Evolutionary conservation across 2,888 invertebrate genomes (phyloP).

Genomic region (Pherbina coryleti): DNA sequence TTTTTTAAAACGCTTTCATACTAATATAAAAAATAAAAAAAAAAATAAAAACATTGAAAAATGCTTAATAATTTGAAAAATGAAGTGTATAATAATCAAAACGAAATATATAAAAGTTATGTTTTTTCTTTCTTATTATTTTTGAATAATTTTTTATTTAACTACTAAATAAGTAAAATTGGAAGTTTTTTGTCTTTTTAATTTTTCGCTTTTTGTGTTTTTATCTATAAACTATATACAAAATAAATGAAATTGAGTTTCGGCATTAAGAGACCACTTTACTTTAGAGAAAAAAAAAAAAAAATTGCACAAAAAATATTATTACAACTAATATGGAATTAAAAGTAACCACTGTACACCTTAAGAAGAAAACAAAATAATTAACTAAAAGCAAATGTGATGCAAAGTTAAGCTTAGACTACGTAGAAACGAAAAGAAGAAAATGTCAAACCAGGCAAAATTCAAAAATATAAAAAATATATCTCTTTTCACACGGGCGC

Average conservation of each 20-base stretch:
- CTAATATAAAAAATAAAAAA: background rate
- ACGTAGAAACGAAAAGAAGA: background rate
- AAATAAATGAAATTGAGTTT: constrained; percentile 3
- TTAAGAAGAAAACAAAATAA: constrained; percentile 15
- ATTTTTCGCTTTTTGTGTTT: background rate
- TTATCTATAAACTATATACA: constrained; percentile 22
- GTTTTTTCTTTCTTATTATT: background rate
- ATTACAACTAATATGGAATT: constrained; percentile 10
- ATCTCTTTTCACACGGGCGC: background rate
- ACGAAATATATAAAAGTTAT: background rate
- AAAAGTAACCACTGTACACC: constrained; percentile 18
- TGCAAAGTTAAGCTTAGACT: constrained; percentile 16
- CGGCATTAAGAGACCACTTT: background rate
- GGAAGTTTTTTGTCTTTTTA: constrained; percentile 31
- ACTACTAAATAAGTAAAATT: constrained; percentile 5
- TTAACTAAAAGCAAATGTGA: constrained; percentile 35
- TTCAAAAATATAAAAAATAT: background rate
- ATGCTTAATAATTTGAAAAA: constrained; percentile 3
- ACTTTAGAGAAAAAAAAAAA: background rate
- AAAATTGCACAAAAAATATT: background rate
- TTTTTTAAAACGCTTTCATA: background rate
- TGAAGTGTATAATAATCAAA: too few relatives aligned
- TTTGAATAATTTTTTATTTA: background rate
- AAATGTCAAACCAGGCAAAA: background rate
- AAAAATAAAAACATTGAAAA: background rate